Base-by-base conservation (phyloP, 2,888 invertebrate species). In the Dastarcus helophoroides region DNA sequence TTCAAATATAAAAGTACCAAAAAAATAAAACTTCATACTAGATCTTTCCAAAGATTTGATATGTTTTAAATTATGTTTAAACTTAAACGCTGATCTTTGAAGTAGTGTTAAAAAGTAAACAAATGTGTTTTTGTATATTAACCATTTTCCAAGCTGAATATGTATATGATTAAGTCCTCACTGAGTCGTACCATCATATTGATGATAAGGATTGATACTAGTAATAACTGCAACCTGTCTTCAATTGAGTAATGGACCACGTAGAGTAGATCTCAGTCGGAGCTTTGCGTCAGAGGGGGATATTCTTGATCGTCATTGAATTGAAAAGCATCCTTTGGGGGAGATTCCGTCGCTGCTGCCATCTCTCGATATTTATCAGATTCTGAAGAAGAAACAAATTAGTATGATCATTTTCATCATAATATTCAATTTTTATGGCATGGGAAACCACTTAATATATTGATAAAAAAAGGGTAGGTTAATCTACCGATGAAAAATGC, bases 281-380 rank as follows among this genome's bases (percentile, higher is more conserved):
- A 65, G 45, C 65, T 65, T 51, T 74, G 73, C 32, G 72, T 74
- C 52, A 85, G 77, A 40, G 86, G 85, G 46, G 86, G 86, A 64
- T 85, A 86, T 66, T 86, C 85, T 43, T 70, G 65, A 44, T 80
- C 83, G 64, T 86, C 84, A 56, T 80, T 79, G 60, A 86, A 72
- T 56, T 80, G 78, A 62, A 79, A 76, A 42, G 69, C 64, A 35
- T 71, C 75, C 51, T 73, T 79, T 71, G 72, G 80, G 71, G 80
- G 78, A 27, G 73, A 68, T 58, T 78, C 77, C 41, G 75, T 69
- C 27, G 81, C 81, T 36, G 75, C 73, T 49, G 73, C 72, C 70
- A 82, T 76, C 64, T 80, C 81, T 46, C 71, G 66, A 51, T 71
- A 69, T 60, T 79, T 80, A 57, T 79, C 79, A 46, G 79, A 78